Percentiles rank a stretch among this genome's conserved stretches.
Evolutionary conservation across 2,797 vertebrate genomes (phyloP).

Genomic region (Xenentodon cancila): DNA sequence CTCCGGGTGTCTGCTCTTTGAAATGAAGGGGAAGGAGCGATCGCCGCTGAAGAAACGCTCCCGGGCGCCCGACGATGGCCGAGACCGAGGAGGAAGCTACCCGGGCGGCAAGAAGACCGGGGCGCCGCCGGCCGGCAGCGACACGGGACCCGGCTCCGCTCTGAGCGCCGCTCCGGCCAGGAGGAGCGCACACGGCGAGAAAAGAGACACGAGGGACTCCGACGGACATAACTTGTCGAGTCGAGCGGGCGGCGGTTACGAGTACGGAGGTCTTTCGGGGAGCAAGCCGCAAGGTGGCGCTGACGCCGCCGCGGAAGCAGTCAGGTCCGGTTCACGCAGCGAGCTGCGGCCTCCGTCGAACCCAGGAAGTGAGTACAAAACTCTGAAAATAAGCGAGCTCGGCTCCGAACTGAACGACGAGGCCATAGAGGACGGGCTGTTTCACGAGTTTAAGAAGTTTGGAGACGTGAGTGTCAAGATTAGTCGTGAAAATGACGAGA

Average conservation of each 20-base stretch:
- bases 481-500: conserved; percentile 88
- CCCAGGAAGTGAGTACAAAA: conserved; percentile 91
- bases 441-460: conserved; percentile 97
- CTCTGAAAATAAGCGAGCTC: conserved; percentile 94
- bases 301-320: conserved; percentile 68
- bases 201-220: conserved; percentile 79
- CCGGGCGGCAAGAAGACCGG: conserved; percentile 82
- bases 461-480: conserved; percentile 98
- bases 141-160: conserved; percentile 74
- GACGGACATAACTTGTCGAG: conserved; percentile 68
- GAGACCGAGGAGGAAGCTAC: conserved; percentile 90
- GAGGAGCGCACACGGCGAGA: conserved; percentile 77
- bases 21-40: conserved; percentile 95
- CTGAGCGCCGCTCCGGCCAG: conserved; percentile 69
- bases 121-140: conserved; percentile 70
- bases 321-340: conserved; percentile 71
- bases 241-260: conserved; percentile 82
- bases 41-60: conserved; percentile 94
- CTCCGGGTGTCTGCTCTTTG: conserved; percentile 10
- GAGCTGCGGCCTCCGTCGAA: conserved; percentile 73
- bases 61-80: conserved; percentile 87
- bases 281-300: conserved; percentile 75
- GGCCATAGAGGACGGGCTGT: conserved; percentile 95
- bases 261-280: conserved; percentile 70
- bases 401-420: conserved; percentile 94